Evolutionary conservation across 2,888 invertebrate species (phyloP).

Genomic region (Eilema depressum): DNA sequence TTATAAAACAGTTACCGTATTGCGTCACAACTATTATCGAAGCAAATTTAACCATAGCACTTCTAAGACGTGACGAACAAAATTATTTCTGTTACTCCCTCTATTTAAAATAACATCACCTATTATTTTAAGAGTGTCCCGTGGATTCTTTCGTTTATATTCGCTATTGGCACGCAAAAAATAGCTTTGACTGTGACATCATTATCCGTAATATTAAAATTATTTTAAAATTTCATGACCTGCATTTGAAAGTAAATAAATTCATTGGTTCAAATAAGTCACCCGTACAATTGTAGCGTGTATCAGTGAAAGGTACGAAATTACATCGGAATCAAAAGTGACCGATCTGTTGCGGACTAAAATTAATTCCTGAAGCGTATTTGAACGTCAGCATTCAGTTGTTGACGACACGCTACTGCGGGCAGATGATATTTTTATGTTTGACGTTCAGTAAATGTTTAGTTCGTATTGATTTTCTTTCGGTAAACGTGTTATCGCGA

Average conservation of each 20-base stretch:
- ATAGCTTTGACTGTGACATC: constrained; percentile 55
- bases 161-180: constrained; percentile 56
- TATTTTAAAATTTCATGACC: constrained; percentile 26
- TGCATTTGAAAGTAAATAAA: constrained; percentile 47
- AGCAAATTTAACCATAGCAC: constrained; percentile 66
- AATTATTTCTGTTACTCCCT: constrained; percentile 76
- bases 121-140: constrained; percentile 77
- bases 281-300: constrained; percentile 36
- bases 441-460: constrained; percentile 61
- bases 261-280: constrained; percentile 37
- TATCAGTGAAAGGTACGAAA: constrained; percentile 49
- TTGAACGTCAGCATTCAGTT: constrained; percentile 79
- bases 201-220: constrained; percentile 38
- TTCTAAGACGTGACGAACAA: constrained; percentile 70
- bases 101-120: constrained; percentile 77
- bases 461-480: constrained; percentile 75
- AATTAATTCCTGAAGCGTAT: constrained; percentile 77
- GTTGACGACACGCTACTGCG: constrained; percentile 77
- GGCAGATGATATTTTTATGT: constrained; percentile 73
- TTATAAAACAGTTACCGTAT: constrained; percentile 52
- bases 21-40: constrained; percentile 63
- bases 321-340: constrained; percentile 57
- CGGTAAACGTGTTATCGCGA: constrained; percentile 53
- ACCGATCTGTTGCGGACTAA: constrained; percentile 68
- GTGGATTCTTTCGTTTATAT: constrained; percentile 68